phyloP scores from a whole-genome alignment of 1,140 invertebrate genomes.

The Berghia stephanieae region DNA sequence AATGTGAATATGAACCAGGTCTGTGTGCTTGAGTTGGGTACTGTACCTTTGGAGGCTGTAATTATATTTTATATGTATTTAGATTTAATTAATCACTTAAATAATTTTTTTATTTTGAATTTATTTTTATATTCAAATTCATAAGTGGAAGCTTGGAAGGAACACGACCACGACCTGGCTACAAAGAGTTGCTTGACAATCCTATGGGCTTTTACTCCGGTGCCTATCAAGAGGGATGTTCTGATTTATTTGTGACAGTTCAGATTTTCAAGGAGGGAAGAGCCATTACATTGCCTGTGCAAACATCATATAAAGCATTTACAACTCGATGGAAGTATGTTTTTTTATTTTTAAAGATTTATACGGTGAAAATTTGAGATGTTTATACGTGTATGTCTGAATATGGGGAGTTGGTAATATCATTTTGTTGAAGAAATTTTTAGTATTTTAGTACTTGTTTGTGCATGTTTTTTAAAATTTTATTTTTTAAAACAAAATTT shows the following conservation, averaged over 20 bases:
- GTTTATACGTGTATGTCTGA: no score
- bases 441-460: no score
- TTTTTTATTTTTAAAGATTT: neutral
- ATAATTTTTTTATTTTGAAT: constrained; percentile 25
- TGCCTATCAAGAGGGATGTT: constrained; percentile 79
- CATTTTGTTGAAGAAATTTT: no score
- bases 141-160: constrained; percentile 93
- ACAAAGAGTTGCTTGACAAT: constrained; percentile 86
- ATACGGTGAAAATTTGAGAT: neutral
- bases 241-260: constrained; percentile 87
- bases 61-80: constrained; percentile 9
- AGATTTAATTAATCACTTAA: neutral
- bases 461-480: no score
- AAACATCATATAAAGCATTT: constrained; percentile 93
- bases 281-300: constrained; percentile 86
- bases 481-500: no score
- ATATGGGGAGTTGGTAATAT: no score
- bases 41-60: neutral
- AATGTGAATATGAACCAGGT: neutral
- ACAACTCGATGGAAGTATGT: constrained; percentile 90
- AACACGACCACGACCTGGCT: constrained; percentile 83
- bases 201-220: constrained; percentile 92
- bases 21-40: neutral
- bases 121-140: no score
- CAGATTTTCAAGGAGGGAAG: constrained; percentile 87